Evolutionary conservation across 2,888 invertebrate genomes (phyloP), one percentile per base, ranked within the genome.

Genomic region (Drosophila neonasuta): DNA sequence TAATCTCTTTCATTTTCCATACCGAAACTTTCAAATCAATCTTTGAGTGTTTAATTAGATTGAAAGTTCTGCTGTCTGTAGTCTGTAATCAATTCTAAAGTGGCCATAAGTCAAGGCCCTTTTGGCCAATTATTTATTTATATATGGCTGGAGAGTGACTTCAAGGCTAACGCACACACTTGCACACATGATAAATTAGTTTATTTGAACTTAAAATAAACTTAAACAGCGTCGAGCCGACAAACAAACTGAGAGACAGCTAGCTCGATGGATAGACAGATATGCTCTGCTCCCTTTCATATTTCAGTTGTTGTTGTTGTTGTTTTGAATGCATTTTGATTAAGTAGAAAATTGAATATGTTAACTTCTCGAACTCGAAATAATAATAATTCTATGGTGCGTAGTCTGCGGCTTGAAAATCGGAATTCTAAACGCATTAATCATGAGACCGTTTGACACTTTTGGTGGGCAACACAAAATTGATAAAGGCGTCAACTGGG

Each of bases 281-380:
- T 51, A 51, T 48, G 68, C 59, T 46, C 59, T 46, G 70, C 57
- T 66, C 71, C 81, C 84, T 83, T 81, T 81, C 81, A 81, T 83
- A 80, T 83, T 75, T 24, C 6, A 6, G 20, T 20, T 20, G 20
- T 20, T 20, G 20, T 20, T 20, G 20, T 20, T 20, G 20, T 24
- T 24, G 24, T 24, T 4, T 82, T 29, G 55, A 51, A 63, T 84
- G 81, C 79, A 81, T 62, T 77, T 75, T 83, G 86, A 86, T 86
- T 73, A 81, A 71, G 84, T 81, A 86, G 86, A 81, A 83, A 81
- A 81, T 75, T 80, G 68, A 77, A 66, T 81, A 70, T 70, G 82
- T 82, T 79, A 75, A 81, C 70, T 79, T 80, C 79, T 84, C 68
- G 71, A 74, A 71, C 68, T 61, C 68, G 71, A 74, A 49, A 34